phyloP scores from a whole-genome alignment of 2,113 vertebrate genomes.

The Tachysurus fulvidraco region DNA sequence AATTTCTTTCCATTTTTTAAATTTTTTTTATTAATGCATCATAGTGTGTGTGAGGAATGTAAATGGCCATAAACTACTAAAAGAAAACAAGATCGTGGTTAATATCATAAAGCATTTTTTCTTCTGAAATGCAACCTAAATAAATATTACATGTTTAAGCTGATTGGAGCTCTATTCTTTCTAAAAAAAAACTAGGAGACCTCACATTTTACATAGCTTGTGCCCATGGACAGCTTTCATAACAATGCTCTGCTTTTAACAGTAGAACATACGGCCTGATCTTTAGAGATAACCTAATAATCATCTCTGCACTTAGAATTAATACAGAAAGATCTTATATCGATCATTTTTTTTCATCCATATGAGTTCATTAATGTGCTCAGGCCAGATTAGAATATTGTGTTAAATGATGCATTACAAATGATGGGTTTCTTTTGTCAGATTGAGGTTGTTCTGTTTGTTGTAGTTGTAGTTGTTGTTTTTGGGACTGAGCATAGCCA shows the following conservation, averaged over 20 bases:
- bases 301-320: background rate
- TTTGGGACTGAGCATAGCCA: constrained; percentile 99
- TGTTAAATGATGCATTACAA: constrained; percentile 78
- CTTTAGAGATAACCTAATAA: constrained; percentile 9
- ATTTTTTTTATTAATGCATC: constrained; percentile 58
- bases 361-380: constrained; percentile 11
- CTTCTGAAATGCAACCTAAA: background rate
- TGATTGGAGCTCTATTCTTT: constrained; percentile 9
- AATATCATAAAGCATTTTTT: background rate
- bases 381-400: constrained; percentile 52
- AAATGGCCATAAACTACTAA: background rate
- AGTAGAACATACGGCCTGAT: background rate
- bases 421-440: constrained; percentile 64
- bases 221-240: constrained; percentile 43
- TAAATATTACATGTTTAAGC: background rate
- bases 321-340: background rate
- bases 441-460: constrained; percentile 46
- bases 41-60: constrained; percentile 35
- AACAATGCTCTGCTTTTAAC: constrained; percentile 16
- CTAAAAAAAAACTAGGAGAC: constrained; percentile 9
- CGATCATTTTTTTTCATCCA: background rate
- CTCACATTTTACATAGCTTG: constrained; percentile 7
- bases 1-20: constrained; percentile 35
- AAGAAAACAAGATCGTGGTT: background rate
- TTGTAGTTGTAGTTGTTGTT: constrained; percentile 63